Conservation (phyloP, 1,140 invertebrate species). For the Anastrepha obliqua region DNA sequence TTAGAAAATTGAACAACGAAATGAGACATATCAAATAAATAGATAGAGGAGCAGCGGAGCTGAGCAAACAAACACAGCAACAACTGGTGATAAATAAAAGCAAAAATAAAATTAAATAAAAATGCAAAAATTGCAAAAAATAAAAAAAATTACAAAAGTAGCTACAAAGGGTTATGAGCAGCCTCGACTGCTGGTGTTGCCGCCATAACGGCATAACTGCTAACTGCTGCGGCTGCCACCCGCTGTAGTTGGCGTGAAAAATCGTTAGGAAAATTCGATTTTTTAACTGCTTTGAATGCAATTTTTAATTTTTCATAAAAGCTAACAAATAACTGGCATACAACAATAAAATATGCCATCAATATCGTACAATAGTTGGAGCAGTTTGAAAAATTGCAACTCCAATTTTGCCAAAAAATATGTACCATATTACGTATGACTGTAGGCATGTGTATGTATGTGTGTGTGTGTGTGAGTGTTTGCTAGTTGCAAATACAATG, state of each 20-base stretch:
- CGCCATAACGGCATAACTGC: neutral
- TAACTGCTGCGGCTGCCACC: neutral
- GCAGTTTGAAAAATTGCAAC: conserved; percentile 49
- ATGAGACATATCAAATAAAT: conserved; percentile 31
- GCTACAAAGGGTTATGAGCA: too few relatives aligned
- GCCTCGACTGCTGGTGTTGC: neutral
- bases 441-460: neutral
- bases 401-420: conserved; percentile 13
- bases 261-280: conserved; percentile 45
- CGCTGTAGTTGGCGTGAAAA: conserved; percentile 1
- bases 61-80: neutral
- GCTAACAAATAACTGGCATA: neutral
- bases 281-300: conserved; percentile 6
- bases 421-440: neutral
- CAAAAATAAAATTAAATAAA: neutral
- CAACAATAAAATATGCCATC: conserved; percentile 42
- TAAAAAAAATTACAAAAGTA: neutral
- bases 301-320: conserved; percentile 45
- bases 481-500: neutral
- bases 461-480: neutral
- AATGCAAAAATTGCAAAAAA: neutral
- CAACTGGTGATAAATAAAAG: neutral
- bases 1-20: conserved; percentile 50
- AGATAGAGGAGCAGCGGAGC: neutral
- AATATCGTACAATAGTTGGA: neutral